Conservation (phyloP, 2,113 vertebrate species). For the Hepsetus odoe region DNA sequence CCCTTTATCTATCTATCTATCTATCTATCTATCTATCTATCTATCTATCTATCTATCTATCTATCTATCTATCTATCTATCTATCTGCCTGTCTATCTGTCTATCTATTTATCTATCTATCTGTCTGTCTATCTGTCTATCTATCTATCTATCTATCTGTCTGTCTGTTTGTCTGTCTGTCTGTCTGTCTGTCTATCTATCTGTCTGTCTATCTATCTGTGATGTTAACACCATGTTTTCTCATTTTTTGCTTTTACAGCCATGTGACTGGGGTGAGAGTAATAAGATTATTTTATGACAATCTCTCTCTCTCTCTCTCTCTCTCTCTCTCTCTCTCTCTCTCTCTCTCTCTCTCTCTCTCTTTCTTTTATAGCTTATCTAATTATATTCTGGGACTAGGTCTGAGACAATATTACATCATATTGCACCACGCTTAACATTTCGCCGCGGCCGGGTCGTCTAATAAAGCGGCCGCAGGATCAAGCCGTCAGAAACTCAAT, state of each 20-base stretch:
- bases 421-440: constrained; percentile 42
- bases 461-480: constrained; percentile 21
- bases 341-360: constrained; percentile 9
- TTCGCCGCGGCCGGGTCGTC: constrained; percentile 27
- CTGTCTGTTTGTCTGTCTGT: constrained; percentile 22
- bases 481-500: constrained; percentile 5
- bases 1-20: too few species aligned
- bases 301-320: constrained; percentile 9
- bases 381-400: constrained; percentile 40
- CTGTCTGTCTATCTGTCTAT: background rate
- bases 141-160: background rate
- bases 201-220: background rate
- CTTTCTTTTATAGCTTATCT: constrained; percentile 33
- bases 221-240: background rate
- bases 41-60: constrained; percentile 14
- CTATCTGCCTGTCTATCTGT: too few species aligned
- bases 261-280: constrained; percentile 42
- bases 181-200: background rate
- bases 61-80: constrained; percentile 24
- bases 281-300: constrained; percentile 47
- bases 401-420: constrained; percentile 47
- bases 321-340: background rate
- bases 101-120: background rate
- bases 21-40: background rate
- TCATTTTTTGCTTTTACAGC: constrained; percentile 35